These are phyloP conservation scores for Noctua janthe DNA, from an alignment of 2,888 invertebrate genomes.

Conservation along the genomic window DNA sequence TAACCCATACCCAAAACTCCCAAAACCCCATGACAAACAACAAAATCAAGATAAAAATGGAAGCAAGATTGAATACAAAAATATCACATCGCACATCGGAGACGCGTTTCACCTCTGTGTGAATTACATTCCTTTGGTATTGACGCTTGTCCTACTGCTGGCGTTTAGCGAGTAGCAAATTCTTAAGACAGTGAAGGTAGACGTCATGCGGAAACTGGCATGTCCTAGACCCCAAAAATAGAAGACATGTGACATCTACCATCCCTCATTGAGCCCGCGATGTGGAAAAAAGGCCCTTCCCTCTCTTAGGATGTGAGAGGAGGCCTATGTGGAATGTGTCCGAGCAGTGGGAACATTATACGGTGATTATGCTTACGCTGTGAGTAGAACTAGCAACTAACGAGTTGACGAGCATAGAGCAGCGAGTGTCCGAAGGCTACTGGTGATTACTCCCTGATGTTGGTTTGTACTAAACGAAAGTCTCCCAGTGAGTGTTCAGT, in stretches of 20 bases:
- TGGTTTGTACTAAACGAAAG: background rate
- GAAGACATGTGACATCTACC: background rate
- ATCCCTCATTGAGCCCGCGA: background rate
- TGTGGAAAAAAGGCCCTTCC: background rate
- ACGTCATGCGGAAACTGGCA: background rate
- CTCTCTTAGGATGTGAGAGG: background rate
- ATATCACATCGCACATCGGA: constrained; percentile 25
- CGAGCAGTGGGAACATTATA: background rate
- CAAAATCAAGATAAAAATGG: constrained; percentile 23
- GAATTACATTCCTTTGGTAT: constrained; percentile 42
- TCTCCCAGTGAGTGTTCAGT: background rate
- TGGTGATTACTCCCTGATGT: background rate
- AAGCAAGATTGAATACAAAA: constrained; percentile 21
- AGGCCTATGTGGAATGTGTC: background rate
- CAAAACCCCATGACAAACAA: background rate
- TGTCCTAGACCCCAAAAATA: background rate
- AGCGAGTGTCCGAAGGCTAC: background rate
- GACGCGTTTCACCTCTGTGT: constrained; percentile 52
- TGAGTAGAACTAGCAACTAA: background rate
- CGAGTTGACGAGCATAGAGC: background rate
- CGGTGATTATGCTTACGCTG: too few species aligned
- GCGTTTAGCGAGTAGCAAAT: background rate
- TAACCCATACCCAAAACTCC: background rate
- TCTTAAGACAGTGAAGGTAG: background rate
- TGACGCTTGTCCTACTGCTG: background rate